Base-by-base conservation (phyloP, 2,113 vertebrate genomes). In the Euleptes europaea region DNA sequence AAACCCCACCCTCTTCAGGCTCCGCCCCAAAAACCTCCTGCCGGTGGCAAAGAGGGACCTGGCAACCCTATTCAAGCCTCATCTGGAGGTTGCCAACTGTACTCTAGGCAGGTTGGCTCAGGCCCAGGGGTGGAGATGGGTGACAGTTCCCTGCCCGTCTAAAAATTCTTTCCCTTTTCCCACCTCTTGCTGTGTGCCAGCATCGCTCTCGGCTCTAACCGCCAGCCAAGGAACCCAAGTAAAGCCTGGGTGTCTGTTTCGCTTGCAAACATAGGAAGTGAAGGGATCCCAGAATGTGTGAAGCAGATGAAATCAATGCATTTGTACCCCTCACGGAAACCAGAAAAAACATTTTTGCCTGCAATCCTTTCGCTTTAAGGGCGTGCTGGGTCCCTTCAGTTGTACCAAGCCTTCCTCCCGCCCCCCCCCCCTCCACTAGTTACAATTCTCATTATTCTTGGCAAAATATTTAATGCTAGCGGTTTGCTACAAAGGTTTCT, bases 381-480 rank as follows among this genome's bases (percentile, higher is more conserved):
- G 65, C 40, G 21, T 4, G 7, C 12, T 10, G 5, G 9, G 21
- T 49, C 1, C 1, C n/a, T 7, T 63, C 76, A 75, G 65, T 42
- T 19, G 33, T 44, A 14, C 13, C 75, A 38, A 31, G 19, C 8
- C 63, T 33, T 21, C 74, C 51, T 17, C 15, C 51, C 51, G 44
- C 57, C 60, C 9, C 26, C 26, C 8, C 9, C 9, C 15, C 54
- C 66, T 42, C 10, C 0, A 13, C 75, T 51, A 17, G 42, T 80
- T 80, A 73, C 77, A 72, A 73, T 70, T 73, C 84, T 85, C 60
- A 78, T 89, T 80, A 77, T 75, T 83, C 76, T 78, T 71, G 74
- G 60, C 38, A 86, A 65, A 84, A 80, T 17, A 71, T 69, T 74
- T 81, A 33, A 9, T 26, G 8, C 4, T 23, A 67, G 31, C 28